Percentiles rank a stretch among this genome's conserved stretches.
Conservation (phyloP, 2,113 vertebrate genomes). For the Zosterops lateralis region DNA sequence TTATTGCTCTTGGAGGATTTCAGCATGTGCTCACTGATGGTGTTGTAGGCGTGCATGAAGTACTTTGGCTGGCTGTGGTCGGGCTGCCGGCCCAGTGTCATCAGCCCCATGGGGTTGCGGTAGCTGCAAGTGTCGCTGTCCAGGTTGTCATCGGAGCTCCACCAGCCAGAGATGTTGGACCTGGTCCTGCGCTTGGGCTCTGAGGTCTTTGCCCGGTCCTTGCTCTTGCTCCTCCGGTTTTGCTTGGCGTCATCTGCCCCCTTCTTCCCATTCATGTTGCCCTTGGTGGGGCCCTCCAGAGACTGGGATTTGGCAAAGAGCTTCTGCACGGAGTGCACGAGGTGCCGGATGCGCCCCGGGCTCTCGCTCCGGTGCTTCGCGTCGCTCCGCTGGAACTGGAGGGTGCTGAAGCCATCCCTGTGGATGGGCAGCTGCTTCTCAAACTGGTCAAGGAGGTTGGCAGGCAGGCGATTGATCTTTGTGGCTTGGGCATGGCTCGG, state of each 20-base stretch:
- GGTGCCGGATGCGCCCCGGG: slow-evolving; percentile 93
- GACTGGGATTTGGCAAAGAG: slow-evolving; percentile 91
- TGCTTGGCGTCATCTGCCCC: slow-evolving; percentile 84
- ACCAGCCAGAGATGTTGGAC: slow-evolving; percentile 97
- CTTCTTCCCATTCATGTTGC: slow-evolving; percentile 86
- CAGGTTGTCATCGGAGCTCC: slow-evolving; percentile 96
- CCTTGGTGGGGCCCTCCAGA: slow-evolving; percentile 85
- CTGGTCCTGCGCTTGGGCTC: slow-evolving; percentile 90
- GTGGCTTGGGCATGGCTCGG: slow-evolving; percentile 85
- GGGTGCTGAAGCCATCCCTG: slow-evolving; percentile 93
- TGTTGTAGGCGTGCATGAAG: slow-evolving; percentile 94
- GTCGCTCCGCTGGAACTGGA: slow-evolving; percentile 90
- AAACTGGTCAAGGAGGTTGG: slow-evolving; percentile 94
- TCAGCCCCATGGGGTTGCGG: slow-evolving; percentile 88
- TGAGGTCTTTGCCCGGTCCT: slow-evolving; percentile 89
- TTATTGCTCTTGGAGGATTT: slow-evolving; percentile 94
- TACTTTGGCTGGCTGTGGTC: slow-evolving; percentile 85
- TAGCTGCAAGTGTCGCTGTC: slow-evolving; percentile 87
- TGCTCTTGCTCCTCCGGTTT: slow-evolving; percentile 91
- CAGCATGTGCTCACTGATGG: slow-evolving; percentile 92
- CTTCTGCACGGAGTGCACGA: slow-evolving; percentile 95
- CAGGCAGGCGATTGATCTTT: slow-evolving; percentile 88
- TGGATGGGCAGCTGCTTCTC: slow-evolving; percentile 93
- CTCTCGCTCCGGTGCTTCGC: slow-evolving; percentile 93
- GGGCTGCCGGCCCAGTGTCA: slow-evolving; percentile 85